Conservation (phyloP, 2,888 invertebrate genomes). For the Siphlonurus alternatus region DNA sequence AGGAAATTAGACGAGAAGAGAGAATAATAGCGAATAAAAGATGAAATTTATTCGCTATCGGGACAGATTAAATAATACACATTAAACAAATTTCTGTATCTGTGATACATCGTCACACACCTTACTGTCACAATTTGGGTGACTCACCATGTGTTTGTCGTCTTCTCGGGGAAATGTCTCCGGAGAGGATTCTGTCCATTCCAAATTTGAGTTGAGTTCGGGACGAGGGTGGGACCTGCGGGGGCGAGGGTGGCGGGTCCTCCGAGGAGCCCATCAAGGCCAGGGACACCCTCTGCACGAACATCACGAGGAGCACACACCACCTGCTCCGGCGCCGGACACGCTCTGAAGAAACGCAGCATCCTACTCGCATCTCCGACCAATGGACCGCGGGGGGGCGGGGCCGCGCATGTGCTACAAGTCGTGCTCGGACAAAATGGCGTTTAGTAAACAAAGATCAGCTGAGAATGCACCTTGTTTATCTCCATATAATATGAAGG, state of each 20-base stretch:
- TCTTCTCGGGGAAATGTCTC: conserved; percentile 21
- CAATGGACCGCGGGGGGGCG: neutral
- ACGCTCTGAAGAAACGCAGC: neutral
- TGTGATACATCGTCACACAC: neutral
- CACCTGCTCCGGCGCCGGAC: neutral
- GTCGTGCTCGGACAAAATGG: neutral
- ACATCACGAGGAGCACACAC: neutral
- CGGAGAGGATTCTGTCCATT: conserved; percentile 48
- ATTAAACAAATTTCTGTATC: neutral
- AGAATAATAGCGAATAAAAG: too few relatives aligned
- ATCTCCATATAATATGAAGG: too few relatives aligned
- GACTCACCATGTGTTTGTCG: neutral
- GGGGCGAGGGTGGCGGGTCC: neutral
- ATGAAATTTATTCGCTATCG: too few relatives aligned
- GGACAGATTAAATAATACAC: too few relatives aligned
- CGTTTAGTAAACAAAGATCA: too few relatives aligned
- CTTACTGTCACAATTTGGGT: neutral
- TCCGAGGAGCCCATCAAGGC: neutral
- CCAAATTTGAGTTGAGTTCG: conserved; percentile 45
- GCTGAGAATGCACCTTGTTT: too few relatives aligned
- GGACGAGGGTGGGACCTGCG: neutral
- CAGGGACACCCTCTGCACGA: neutral
- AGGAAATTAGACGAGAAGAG: too few relatives aligned
- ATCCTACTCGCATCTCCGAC: neutral
- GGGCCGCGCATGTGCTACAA: neutral